These are phyloP conservation scores for Drosophila watanabei DNA, from an alignment of 1,140 invertebrate genomes.

Conservation along the genomic window DNA sequence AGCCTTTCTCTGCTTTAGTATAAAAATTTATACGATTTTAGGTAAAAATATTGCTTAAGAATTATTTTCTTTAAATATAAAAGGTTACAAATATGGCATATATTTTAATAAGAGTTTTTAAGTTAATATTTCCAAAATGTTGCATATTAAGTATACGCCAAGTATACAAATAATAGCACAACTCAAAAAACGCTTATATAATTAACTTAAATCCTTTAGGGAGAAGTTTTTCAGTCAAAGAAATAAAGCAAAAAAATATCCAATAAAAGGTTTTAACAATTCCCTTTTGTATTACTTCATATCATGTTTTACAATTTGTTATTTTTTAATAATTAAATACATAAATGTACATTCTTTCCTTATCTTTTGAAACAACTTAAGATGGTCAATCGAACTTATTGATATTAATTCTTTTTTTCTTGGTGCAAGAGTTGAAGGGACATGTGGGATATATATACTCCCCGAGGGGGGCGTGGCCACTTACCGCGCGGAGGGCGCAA, in stretches of 20 bases:
- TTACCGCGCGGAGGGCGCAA: constrained; percentile 39
- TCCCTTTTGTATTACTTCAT: neutral
- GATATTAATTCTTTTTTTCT: constrained; percentile 3
- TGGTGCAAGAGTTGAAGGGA: constrained; percentile 29
- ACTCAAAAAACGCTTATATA: neutral
- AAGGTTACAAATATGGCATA: neutral
- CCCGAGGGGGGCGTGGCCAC: constrained; percentile 43
- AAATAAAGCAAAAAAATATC: no score
- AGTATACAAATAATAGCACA: neutral
- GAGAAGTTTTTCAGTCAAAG: no score
- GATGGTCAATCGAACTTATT: neutral
- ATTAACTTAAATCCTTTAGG: neutral
- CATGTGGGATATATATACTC: constrained; percentile 19
- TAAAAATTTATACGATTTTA: neutral
- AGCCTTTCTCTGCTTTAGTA: neutral
- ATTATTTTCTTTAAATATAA: neutral
- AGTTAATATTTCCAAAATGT: no score
- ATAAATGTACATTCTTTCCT: neutral
- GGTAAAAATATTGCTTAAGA: neutral
- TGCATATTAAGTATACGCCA: no score
- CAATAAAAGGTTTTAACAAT: no score
- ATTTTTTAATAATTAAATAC: neutral
- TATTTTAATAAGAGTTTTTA: neutral
- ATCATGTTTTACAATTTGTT: neutral
- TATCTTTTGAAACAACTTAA: neutral